Conservation (phyloP, 1,140 invertebrate genomes). For the Monochamus saltuarius region DNA sequence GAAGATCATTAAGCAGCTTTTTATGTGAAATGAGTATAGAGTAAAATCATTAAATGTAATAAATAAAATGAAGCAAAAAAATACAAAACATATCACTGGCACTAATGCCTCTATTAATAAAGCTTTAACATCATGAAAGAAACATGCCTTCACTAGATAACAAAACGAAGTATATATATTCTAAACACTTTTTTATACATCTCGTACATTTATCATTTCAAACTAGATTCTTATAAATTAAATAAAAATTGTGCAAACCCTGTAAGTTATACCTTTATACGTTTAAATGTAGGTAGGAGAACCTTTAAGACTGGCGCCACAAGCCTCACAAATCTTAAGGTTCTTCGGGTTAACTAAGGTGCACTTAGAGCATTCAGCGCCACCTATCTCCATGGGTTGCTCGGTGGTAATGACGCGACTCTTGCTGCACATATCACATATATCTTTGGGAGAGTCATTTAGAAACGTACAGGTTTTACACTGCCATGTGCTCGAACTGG, state of each 20-base stretch:
- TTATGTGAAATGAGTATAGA: too few relatives aligned
- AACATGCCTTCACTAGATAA: neutral
- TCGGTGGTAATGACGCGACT: constrained; percentile 66
- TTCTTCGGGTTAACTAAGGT: constrained; percentile 78
- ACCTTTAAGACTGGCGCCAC: constrained; percentile 67
- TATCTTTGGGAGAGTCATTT: constrained; percentile 58
- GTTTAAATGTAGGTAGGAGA: constrained; percentile 62
- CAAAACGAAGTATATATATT: neutral
- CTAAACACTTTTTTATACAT: neutral
- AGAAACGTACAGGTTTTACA: constrained; percentile 72
- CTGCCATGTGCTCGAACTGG: constrained; percentile 57
- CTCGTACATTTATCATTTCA: neutral
- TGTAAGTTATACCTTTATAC: neutral
- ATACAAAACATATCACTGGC: too few relatives aligned
- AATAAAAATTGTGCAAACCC: neutral
- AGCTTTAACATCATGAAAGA: neutral
- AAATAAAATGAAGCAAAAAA: constrained; percentile 5
- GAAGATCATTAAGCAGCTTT: too few relatives aligned
- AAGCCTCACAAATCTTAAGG: constrained; percentile 66
- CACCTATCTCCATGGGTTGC: constrained; percentile 69
- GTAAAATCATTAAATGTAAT: neutral
- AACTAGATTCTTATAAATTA: neutral
- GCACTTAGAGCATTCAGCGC: constrained; percentile 73
- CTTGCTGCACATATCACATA: constrained; percentile 80
- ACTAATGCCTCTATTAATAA: neutral